These are phyloP conservation scores for Hypotaenidia okinawae DNA, from an alignment of 2,797 vertebrate species.

Conservation along the genomic window DNA sequence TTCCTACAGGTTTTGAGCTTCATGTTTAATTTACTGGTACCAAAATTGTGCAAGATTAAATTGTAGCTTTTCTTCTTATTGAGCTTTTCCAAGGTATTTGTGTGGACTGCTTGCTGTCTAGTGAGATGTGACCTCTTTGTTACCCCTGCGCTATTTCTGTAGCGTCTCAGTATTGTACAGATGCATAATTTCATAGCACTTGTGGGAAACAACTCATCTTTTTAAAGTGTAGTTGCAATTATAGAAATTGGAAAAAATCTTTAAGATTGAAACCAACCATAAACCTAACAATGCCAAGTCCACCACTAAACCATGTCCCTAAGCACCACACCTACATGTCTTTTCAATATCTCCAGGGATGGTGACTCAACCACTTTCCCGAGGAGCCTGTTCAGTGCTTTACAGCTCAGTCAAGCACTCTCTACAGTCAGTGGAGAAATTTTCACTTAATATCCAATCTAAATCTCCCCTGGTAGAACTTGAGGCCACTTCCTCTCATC, in stretches of 20 bases:
- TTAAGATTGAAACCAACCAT: not conserved
- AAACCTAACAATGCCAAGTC: not conserved
- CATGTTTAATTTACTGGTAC: not conserved
- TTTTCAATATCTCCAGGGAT: not conserved
- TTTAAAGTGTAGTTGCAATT: not conserved
- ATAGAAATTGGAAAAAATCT: not conserved
- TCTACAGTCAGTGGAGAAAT: not conserved
- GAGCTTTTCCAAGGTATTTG: not conserved
- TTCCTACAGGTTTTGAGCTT: conserved; percentile 8
- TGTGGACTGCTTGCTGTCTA: not conserved
- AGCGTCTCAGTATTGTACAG: not conserved
- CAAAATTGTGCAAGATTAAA: not conserved
- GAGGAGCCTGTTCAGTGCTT: not conserved
- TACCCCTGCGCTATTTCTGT: not conserved
- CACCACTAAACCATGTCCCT: not conserved
- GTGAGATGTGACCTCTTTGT: not conserved
- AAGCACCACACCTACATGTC: too few species aligned
- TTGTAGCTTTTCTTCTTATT: not conserved
- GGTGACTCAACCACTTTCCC: not conserved
- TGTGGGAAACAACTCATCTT: not conserved
- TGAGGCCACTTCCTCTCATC: not conserved
- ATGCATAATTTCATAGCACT: not conserved
- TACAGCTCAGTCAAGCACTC: too few species aligned
- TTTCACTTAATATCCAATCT: not conserved
- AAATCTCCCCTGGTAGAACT: not conserved